Evolutionary conservation across 2,113 vertebrate species (phyloP).

Genomic region (Bos taurus): ARS-UCD2.0 NC_037350.1:33592501-33593000

Average conservation of each 20-base stretch:
- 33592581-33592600: background rate
- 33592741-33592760: background rate
- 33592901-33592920: slow-evolving; percentile 20
- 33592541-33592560: background rate
- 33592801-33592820: background rate
- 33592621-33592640: background rate
- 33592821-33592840: slow-evolving; percentile 27
- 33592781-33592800: background rate
- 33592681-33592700: background rate
- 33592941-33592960: slow-evolving; percentile 6
- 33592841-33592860: background rate
- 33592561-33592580: background rate
- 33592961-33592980: slow-evolving; percentile 23
- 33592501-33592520: background rate
- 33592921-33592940: slow-evolving; percentile 33
- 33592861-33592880: background rate
- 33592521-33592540: background rate
- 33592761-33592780: background rate
- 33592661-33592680: background rate
- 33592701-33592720: background rate
- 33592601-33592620: background rate
- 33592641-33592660: background rate
- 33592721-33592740: background rate
- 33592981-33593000: slow-evolving; percentile 39
- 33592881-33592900: background rate